These are phyloP conservation scores for Aplocera efformata DNA, from an alignment of 2,888 invertebrate species.

Conservation along the genomic window DNA sequence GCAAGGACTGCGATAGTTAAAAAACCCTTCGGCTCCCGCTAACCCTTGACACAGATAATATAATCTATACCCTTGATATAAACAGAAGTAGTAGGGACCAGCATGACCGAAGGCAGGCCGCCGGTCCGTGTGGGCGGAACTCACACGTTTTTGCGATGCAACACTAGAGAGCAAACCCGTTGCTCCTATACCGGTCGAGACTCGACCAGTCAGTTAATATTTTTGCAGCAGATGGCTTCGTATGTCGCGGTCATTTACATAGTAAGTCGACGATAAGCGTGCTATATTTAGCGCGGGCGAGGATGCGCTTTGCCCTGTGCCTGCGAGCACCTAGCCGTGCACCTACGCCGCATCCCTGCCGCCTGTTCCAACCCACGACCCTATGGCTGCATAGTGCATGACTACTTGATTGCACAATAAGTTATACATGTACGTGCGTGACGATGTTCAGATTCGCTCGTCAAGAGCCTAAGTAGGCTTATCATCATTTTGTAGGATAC, in stretches of 20 bases:
- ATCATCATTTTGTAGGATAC: too few relatives aligned
- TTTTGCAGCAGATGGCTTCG: constrained; percentile 70
- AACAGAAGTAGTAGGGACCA: constrained; percentile 16
- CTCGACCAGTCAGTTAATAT: constrained; percentile 60
- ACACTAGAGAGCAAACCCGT: constrained; percentile 53
- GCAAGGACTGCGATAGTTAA: neutral
- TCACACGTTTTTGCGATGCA: constrained; percentile 62
- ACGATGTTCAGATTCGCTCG: too few relatives aligned
- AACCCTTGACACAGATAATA: too few relatives aligned
- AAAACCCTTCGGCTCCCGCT: too few relatives aligned
- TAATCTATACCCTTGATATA: too few relatives aligned
- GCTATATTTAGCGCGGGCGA: constrained; percentile 72
- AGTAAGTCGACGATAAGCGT: constrained; percentile 74
- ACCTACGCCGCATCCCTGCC: constrained; percentile 44
- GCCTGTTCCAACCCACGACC: constrained; percentile 2
- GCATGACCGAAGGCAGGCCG: constrained; percentile 13
- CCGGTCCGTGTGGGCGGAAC: constrained; percentile 51
- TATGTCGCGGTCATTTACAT: constrained; percentile 78
- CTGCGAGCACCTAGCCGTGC: constrained; percentile 46
- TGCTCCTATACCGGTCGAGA: constrained; percentile 50
- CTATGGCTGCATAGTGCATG: neutral
- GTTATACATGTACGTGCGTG: too few relatives aligned
- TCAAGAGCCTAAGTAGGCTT: too few relatives aligned
- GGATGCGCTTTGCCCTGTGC: constrained; percentile 50
- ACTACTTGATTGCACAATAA: constrained; percentile 1